phyloP scores from a whole-genome alignment of 2,113 vertebrate genomes.

The Entosphenus tridentatus region DNA sequence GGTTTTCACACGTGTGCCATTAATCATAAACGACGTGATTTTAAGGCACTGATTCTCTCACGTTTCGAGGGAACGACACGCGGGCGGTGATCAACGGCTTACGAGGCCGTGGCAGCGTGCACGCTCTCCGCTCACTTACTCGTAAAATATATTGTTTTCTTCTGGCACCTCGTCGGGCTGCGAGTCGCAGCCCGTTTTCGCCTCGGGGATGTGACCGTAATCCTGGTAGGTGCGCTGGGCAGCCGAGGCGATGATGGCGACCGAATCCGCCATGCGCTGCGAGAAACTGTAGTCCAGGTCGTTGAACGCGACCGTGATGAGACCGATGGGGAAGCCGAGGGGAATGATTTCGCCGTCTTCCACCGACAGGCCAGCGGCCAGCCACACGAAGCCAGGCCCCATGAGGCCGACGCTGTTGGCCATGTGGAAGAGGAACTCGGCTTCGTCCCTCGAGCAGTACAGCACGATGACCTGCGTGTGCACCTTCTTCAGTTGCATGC shows the following conservation, averaged over 20 bases:
- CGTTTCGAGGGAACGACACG: too few relatives aligned
- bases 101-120: too few relatives aligned
- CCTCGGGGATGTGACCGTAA: slow-evolving; percentile 68
- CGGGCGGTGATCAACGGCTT: too few relatives aligned
- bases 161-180: slow-evolving; percentile 37
- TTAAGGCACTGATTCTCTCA: too few relatives aligned
- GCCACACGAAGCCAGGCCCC: slow-evolving; percentile 88
- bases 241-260: slow-evolving; percentile 76
- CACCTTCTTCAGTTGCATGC: slow-evolving; percentile 86
- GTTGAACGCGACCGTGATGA: slow-evolving; percentile 77
- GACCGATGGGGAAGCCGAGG: slow-evolving; percentile 61
- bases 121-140: not conserved
- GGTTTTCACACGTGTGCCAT: too few relatives aligned
- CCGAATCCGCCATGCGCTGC: slow-evolving; percentile 51
- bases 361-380: slow-evolving; percentile 65
- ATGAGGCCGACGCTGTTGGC: slow-evolving; percentile 78
- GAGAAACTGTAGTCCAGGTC: slow-evolving; percentile 92
- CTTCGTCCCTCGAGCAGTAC: slow-evolving; percentile 88
- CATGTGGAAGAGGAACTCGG: slow-evolving; percentile 63
- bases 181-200: slow-evolving; percentile 64
- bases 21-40: too few relatives aligned
- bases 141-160: not conserved
- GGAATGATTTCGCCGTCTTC: slow-evolving; percentile 65
- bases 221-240: slow-evolving; percentile 73
- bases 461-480: slow-evolving; percentile 79